A percentile compares a stretch with the other conserved stretches of the same genome.
Conservation (phyloP, 2,888 invertebrate species). For the Poecilus cupreus region DNA sequence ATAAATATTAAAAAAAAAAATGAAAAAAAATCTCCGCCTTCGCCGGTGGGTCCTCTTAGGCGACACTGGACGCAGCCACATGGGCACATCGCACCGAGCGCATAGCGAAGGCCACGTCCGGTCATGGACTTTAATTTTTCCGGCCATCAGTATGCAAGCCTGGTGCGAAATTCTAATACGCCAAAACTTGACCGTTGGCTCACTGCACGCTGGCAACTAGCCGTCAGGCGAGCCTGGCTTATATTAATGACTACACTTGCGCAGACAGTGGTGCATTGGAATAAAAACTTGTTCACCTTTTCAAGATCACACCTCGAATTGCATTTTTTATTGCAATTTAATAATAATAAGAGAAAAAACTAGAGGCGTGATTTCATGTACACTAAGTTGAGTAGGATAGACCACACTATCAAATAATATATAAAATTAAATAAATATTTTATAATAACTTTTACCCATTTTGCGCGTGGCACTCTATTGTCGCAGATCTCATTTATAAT, state of each 20-base stretch:
- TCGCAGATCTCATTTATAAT: no score
- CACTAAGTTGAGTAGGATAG: no score
- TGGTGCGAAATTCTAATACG: conserved; percentile 50
- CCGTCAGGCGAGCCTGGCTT: neutral
- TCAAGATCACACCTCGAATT: conserved; percentile 46
- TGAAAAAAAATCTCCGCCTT: conserved; percentile 1
- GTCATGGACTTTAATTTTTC: conserved; percentile 53
- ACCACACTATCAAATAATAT: no score
- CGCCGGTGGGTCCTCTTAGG: neutral
- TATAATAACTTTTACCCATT: no score
- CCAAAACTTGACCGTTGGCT: conserved; percentile 51
- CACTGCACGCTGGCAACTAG: neutral
- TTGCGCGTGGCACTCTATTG: no score
- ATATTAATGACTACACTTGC: conserved; percentile 1
- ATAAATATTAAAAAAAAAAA: neutral
- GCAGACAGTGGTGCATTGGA: neutral
- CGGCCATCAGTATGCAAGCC: conserved; percentile 52
- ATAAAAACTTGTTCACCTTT: conserved; percentile 52
- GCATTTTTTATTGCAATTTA: conserved; percentile 11
- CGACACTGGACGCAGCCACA: neutral
- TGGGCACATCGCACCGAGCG: neutral
- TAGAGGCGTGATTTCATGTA: neutral
- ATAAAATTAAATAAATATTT: no score
- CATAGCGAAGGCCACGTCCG: conserved; percentile 41
- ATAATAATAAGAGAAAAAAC: neutral